Evolutionary conservation across 2,113 vertebrate genomes (phyloP).

Genomic region (Australoheros scitulus): DNA sequence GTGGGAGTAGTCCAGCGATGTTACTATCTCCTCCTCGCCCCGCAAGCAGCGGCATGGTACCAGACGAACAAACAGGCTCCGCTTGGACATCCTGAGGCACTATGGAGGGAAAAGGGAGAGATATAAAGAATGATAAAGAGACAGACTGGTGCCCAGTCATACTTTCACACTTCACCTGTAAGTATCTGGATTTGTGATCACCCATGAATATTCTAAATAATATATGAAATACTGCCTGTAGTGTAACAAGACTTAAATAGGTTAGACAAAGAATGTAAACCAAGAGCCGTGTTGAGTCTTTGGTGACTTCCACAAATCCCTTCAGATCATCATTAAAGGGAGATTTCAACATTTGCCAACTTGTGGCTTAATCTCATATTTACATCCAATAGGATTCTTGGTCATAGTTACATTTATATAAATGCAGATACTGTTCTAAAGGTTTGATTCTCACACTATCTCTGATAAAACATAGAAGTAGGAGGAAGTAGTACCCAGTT

Average conservation of each 20-base stretch:
- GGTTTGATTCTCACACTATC: not conserved
- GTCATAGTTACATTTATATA: no score
- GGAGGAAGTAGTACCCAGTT: not conserved
- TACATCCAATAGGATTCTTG: no score
- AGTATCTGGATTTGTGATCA: not conserved
- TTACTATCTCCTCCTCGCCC: constrained; percentile 96
- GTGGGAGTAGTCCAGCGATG: constrained; percentile 97
- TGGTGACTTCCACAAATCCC: not conserved
- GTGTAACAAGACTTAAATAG: not conserved
- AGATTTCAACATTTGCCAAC: not conserved
- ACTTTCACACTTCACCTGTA: not conserved
- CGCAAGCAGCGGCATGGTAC: constrained; percentile 97
- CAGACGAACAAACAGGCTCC: constrained; percentile 95
- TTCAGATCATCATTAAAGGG: not conserved
- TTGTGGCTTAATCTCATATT: not conserved
- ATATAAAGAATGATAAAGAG: not conserved
- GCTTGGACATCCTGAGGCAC: constrained; percentile 97
- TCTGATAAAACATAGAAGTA: not conserved
- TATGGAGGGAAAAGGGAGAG: constrained; percentile 50
- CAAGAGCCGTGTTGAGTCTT: not conserved
- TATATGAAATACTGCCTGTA: not conserved
- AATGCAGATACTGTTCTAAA: no score
- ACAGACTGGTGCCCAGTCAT: no score
- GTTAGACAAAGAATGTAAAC: not conserved
- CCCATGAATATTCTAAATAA: no score